A percentile compares a stretch with the other conserved stretches of the same genome.
Evolutionary conservation across 2,797 vertebrate species (phyloP).

Genomic region (Micrastur ruficollis): DNA sequence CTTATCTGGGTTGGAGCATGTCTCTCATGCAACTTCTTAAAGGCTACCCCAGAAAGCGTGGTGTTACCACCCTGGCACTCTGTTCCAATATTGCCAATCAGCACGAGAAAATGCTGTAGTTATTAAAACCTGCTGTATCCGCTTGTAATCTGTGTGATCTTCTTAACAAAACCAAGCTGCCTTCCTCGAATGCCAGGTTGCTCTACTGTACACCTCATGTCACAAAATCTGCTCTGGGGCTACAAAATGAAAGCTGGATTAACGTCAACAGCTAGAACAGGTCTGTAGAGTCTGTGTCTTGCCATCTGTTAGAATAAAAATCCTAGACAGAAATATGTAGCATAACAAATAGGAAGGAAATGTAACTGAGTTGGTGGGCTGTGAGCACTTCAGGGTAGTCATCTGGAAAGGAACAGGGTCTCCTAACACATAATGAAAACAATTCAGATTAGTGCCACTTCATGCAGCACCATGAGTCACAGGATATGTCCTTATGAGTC

Average conservation of each 20-base stretch:
- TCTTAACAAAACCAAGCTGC: constrained; percentile 13
- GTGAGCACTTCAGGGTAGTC: neutral
- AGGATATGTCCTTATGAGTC: neutral
- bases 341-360: constrained; percentile 4
- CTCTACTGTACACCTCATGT: neutral
- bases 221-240: neutral
- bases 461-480: neutral
- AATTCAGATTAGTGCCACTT: neutral
- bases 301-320: neutral
- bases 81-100: neutral
- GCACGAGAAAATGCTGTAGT: neutral
- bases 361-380: neutral
- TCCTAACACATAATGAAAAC: neutral
- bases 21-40: neutral
- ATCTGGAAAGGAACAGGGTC: constrained; percentile 17
- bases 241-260: constrained; percentile 12
- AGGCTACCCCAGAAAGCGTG: neutral
- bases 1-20: neutral
- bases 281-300: neutral
- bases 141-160: neutral
- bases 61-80: neutral
- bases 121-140: constrained; percentile 16
- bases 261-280: neutral
- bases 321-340: neutral
- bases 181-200: neutral